phyloP scores from a whole-genome alignment of 2,797 vertebrate genomes.

The Aplochiton taeniatus region DNA sequence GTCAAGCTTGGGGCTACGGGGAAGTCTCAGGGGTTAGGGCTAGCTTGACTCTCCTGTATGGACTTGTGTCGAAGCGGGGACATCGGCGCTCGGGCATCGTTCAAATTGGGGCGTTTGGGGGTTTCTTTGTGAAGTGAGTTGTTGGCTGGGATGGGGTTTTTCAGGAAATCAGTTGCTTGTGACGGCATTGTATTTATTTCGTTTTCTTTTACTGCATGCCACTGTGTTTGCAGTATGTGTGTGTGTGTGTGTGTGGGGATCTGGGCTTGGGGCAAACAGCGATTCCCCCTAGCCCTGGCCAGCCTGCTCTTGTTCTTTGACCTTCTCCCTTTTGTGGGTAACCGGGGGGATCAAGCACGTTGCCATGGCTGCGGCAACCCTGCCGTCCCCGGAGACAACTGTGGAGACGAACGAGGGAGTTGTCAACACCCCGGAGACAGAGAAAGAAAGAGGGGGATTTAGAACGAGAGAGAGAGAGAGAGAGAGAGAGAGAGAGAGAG shows the following conservation, averaged over 20 bases:
- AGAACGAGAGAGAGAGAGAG: constrained; percentile 8
- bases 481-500: neutral
- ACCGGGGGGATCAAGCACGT: constrained; percentile 62
- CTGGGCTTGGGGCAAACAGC: neutral
- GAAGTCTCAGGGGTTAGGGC: constrained; percentile 18
- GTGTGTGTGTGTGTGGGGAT: constrained; percentile 9
- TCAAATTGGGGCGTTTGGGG: neutral
- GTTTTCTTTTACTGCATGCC: constrained; percentile 3
- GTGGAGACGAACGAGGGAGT: constrained; percentile 42
- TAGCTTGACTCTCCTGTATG: constrained; percentile 36
- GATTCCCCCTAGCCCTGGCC: too few relatives aligned
- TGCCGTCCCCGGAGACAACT: constrained; percentile 52
- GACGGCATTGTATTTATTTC: neutral
- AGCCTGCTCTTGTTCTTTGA: constrained; percentile 30
- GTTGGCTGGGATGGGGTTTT: neutral
- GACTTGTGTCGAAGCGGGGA: constrained; percentile 37
- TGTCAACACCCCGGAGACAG: constrained; percentile 31
- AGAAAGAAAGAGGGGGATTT: constrained; percentile 7
- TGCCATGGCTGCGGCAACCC: constrained; percentile 53
- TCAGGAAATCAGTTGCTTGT: neutral
- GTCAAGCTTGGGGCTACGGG: constrained; percentile 35
- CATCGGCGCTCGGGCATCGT: too few relatives aligned
- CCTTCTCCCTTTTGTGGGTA: constrained; percentile 56
- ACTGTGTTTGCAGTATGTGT: constrained; percentile 4
- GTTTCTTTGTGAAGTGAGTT: constrained; percentile 12